Evolutionary conservation across 2,113 vertebrate species (phyloP), one percentile per base, ranked within the genome.

Genomic region (Lamprologus speciosus): DNA sequence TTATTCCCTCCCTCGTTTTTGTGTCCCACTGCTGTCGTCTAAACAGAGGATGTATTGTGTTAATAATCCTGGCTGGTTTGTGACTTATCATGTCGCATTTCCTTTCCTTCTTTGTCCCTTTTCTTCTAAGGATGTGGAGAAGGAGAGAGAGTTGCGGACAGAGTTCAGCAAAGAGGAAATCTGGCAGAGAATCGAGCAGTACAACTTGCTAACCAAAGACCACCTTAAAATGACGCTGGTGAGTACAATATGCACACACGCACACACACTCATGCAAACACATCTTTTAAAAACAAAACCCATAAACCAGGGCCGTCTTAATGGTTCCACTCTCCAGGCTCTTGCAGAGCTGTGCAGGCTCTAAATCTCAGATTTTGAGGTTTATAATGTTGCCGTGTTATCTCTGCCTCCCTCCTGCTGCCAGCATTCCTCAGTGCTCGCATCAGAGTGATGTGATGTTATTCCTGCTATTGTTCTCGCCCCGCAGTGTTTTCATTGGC

Each of bases 201-300:
- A 99, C 95, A 99, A 99, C 94, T 89, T 93, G 60, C 94, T 96
- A 70, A 98, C 98, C 88, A 97, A 95, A 82, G 98, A 99, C 96
- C 97, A 97, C 95, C 94, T 99, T 53, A 99, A 98, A 95, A 99
- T 99, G 99, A 99, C 98, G 42, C 95, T 98, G 96, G 99, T 99
- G 95, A 97, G 97, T 78, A 2, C 2, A 33, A 8, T n/a, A 8
- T 17, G 21, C 26, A n/a, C 55, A 63, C 47, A 68, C 23, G 13
- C 35, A 42, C 60, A 57, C n/a, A 40, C 50, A 51, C 60, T 33
- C 70, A 81, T 1, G 8, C 37, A 45, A 42, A 26, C 13, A 45
- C 8, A 73, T 2, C 2, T 65, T 65, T 37, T 21, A 13, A 68
- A 78, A 4, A 13, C 17, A 31, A 33, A 80, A 1, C 54, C 8